These are phyloP conservation scores for Epizoanthus rinbou DNA, from an alignment of 92 coral and sea anemone species.

Conservation along the genomic window DNA sequence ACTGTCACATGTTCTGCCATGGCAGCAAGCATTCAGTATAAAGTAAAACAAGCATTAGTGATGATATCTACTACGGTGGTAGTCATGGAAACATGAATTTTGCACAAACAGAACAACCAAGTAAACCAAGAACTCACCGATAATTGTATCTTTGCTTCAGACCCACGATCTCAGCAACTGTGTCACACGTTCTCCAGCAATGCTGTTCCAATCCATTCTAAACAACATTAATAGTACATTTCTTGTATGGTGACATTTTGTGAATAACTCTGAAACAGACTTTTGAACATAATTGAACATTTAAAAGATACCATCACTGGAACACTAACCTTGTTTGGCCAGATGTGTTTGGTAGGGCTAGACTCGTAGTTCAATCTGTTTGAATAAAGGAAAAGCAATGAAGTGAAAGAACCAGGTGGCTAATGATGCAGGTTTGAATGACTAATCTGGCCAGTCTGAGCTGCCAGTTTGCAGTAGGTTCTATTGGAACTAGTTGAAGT, in stretches of 20 bases:
- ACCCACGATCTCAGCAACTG: conserved; percentile 65
- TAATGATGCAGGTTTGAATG: background rate
- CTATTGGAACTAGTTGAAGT: too few species aligned
- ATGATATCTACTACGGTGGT: too few species aligned
- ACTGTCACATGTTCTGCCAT: too few species aligned
- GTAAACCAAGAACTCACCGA: conserved; percentile 41
- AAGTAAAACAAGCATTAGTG: too few species aligned
- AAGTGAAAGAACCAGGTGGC: background rate
- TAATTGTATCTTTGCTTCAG: conserved; percentile 68
- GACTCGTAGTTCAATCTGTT: conserved; percentile 51
- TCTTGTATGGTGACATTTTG: background rate
- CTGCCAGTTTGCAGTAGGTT: too few species aligned
- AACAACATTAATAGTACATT: background rate
- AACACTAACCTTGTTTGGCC: conserved; percentile 60
- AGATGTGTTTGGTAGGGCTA: conserved; percentile 56
- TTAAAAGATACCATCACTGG: too few species aligned
- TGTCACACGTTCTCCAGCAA: conserved; percentile 65
- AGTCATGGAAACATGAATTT: too few species aligned
- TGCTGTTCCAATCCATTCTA: conserved; percentile 66
- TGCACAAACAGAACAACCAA: too few species aligned
- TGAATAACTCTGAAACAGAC: too few species aligned
- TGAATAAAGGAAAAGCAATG: background rate
- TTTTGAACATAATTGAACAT: too few species aligned
- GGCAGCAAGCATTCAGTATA: too few species aligned
- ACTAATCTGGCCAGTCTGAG: too few species aligned